phyloP scores from a whole-genome alignment of 2,888 invertebrate species.

The Gerosis bhagava region DNA sequence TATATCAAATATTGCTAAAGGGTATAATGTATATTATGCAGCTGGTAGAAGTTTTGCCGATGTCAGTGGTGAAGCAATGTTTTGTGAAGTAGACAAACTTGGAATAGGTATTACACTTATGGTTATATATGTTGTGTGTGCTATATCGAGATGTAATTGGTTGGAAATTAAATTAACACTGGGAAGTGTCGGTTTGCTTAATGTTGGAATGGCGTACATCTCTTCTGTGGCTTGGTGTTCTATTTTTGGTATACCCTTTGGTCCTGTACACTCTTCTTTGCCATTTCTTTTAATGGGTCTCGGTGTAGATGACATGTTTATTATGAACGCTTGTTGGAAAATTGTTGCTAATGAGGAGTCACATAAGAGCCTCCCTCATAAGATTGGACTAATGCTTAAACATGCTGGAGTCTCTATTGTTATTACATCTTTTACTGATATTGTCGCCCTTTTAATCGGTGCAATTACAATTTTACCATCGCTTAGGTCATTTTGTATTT shows the following conservation, averaged over 20 bases:
- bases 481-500: conserved; percentile 91
- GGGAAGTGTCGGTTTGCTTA: conserved; percentile 86
- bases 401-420: conserved; percentile 93
- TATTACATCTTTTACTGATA: conserved; percentile 92
- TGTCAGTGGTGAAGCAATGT: conserved; percentile 86
- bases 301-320: conserved; percentile 93
- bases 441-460: conserved; percentile 90
- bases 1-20: conserved; percentile 49
- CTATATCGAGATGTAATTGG: conserved; percentile 89
- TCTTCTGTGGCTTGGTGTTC: conserved; percentile 89
- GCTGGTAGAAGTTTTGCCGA: conserved; percentile 89
- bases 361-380: conserved; percentile 81
- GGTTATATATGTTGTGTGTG: conserved; percentile 88
- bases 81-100: conserved; percentile 88
- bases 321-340: conserved; percentile 91
- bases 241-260: conserved; percentile 86
- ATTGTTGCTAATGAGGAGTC: conserved; percentile 80
- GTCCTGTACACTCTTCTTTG: conserved; percentile 91
- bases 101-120: conserved; percentile 86
- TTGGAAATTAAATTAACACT: conserved; percentile 87
- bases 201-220: conserved; percentile 88
- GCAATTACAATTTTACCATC: conserved; percentile 91
- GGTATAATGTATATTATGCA: conserved; percentile 78
- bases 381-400: conserved; percentile 86
- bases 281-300: conserved; percentile 92